Conservation (phyloP, 2,113 vertebrate genomes). For the Engraulis encrasicolus region DNA sequence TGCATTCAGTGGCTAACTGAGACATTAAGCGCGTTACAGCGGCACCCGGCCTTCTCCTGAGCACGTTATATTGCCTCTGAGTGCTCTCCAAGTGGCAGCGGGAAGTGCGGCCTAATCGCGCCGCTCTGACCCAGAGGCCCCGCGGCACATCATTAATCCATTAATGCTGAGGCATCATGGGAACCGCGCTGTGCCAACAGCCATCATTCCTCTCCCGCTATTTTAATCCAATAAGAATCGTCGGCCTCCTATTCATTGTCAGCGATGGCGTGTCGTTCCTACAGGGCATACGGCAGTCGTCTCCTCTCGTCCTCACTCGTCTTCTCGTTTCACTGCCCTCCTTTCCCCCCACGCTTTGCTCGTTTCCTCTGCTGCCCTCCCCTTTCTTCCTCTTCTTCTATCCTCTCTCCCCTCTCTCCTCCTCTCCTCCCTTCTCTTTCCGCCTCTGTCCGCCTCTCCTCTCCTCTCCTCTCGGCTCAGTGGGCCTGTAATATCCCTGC, state of each 20-base stretch:
- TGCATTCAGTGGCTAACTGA: no score
- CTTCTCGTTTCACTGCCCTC: not conserved
- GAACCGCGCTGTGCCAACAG: not conserved
- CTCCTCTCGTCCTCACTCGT: no score
- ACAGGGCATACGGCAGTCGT: not conserved
- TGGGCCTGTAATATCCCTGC: not conserved
- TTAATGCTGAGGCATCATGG: conserved; percentile 16
- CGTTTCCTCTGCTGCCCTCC: no score
- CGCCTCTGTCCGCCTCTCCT: not conserved
- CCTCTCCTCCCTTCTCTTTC: no score
- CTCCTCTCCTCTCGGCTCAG: not conserved
- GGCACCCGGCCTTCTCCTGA: no score
- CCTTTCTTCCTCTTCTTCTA: no score
- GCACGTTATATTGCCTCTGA: not conserved
- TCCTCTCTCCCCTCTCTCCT: not conserved
- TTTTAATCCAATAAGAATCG: not conserved
- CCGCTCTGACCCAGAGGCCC: not conserved
- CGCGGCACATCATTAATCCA: not conserved
- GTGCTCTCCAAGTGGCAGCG: not conserved
- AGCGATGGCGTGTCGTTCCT: not conserved
- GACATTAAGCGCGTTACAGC: no score
- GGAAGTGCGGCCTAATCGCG: not conserved
- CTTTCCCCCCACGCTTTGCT: no score
- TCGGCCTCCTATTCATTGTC: not conserved
- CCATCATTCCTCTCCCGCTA: not conserved